Base-by-base conservation (phyloP, 2,888 invertebrate genomes). In the Parnassius mnemosyne region DNA sequence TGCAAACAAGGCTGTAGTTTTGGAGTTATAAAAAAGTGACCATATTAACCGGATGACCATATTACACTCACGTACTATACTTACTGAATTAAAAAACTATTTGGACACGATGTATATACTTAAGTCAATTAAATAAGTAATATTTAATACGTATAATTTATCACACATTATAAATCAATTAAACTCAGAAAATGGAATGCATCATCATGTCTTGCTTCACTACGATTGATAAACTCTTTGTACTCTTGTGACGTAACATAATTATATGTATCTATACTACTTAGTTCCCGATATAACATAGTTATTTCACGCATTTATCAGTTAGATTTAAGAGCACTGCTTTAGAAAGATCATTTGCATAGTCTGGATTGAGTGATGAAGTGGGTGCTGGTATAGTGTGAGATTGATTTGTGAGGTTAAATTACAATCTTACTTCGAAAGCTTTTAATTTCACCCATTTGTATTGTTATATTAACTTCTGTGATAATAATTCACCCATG, bases 131-230 rank as follows among this genome's bases (percentile, higher is more conserved):
- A 55, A 55, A 63, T 59, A 52, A 63, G 16, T 16, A 16, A 16
- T 16, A 16, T 16, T 52, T 47, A 59, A 52, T 63, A 55, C 34
- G 47, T 42, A 41, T 74, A 70, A 77, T 79, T 78, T 75, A 79
- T 74, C 67, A 65, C 63, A 60, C 72, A 75, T 77, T 77, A 79
- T 80, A 78, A 80, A 80, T 79, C 77, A 78, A 78, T 79, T 75
- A 74, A 66, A 63, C 65, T 66, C 68, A 61, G 66, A 67, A 64
- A 66, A 63, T 66, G 68, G 65, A 67, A 64, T 64, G 61, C 58
- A 65, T 58, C 47, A 59, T 55, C 58, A 68, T 71, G 72, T 72
- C 77, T 75, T 62, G 49, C 49, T 69, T 67, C 70, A 66, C 61
- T 60, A 63, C 67, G 68, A 62, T 66, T 68, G 76, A 77, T 77